Conservation (phyloP, 2,113 vertebrate genomes). For the Tiliqua scincoides region DNA sequence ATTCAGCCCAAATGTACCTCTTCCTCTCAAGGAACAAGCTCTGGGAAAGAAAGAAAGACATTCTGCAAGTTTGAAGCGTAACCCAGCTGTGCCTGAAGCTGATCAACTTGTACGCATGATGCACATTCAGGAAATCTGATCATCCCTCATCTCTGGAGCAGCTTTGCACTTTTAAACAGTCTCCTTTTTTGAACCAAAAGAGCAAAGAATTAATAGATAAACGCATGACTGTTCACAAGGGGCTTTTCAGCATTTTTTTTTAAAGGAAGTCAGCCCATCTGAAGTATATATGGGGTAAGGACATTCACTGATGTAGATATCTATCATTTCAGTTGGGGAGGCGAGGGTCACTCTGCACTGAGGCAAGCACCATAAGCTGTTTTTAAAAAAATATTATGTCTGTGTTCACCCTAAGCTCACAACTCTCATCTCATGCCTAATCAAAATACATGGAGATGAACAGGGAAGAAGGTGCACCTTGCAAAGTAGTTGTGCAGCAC, state of each 20-base stretch:
- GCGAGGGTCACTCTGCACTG: not conserved
- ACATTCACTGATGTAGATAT: not conserved
- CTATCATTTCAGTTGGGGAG: not conserved
- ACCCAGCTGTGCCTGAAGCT: not conserved
- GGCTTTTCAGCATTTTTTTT: not conserved
- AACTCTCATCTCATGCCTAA: not conserved
- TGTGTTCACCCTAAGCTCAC: not conserved
- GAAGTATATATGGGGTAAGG: not conserved
- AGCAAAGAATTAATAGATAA: not conserved
- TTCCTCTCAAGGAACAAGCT: not conserved
- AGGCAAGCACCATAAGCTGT: not conserved
- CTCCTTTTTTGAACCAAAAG: not conserved
- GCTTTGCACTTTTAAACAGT: not conserved
- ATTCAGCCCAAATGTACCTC: not conserved
- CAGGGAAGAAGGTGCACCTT: not conserved
- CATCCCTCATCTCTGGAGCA: not conserved
- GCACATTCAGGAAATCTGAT: no score
- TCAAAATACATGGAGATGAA: not conserved
- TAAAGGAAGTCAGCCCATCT: not conserved
- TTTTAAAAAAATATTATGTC: no score
- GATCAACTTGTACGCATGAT: not conserved
- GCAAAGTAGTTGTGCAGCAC: not conserved
- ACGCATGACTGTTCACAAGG: not conserved
- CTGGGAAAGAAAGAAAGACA: no score
- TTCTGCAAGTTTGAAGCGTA: not conserved